Evolutionary conservation across 2,113 vertebrate genomes (phyloP), one percentile per base, ranked within the genome.

Genomic region (Smithornis capensis): DNA sequence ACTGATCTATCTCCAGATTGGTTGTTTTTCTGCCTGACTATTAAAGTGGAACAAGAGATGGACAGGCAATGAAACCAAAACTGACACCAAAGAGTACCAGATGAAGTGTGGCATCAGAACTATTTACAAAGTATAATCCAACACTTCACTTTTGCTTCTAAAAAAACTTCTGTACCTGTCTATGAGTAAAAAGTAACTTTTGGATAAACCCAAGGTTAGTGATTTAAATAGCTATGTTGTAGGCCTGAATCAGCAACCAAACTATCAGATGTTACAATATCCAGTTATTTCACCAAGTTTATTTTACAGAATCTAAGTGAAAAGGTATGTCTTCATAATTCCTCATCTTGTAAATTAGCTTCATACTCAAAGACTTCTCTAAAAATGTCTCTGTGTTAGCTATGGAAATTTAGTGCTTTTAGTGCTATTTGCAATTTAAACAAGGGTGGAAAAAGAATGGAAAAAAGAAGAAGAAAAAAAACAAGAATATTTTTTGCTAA

Each of bases 1-100:
- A 67, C 77, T 95, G 67, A 76, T 94, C 78, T 59, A 35, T 82
- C 92, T 96, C 94, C 74, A 92, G 82, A 95, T 40, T 88, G 40
- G 69, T 92, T 80, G 64, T 15, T 95, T 83, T 89, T 69, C 85
- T 88, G 37, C 22, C 15, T 83, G 65, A 53, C 10, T 56, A 5
- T 85, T 53, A 19, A 85, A 49, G 24, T 62, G 7, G 31, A 94
- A 13, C 35, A n/a, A 42, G 38, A 56, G 33, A 56, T 40, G 7
- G 31, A 38, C 31, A 40, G 33, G 25, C 33, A 74, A 33, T 8
- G n/a, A 90, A 73, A 71, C 23, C 8, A 45, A 64, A 70, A 70
- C 63, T 12, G 10, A 79, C 40, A 49, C 23, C 17, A 29, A 57
- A 80, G 38, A 70, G 11, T 33, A 29, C 8, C 62, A n/a, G 29